Percentiles rank a stretch among this genome's conserved stretches.
phyloP scores from a whole-genome alignment of 2,113 vertebrate species.

The Podarcis cretensis region DNA sequence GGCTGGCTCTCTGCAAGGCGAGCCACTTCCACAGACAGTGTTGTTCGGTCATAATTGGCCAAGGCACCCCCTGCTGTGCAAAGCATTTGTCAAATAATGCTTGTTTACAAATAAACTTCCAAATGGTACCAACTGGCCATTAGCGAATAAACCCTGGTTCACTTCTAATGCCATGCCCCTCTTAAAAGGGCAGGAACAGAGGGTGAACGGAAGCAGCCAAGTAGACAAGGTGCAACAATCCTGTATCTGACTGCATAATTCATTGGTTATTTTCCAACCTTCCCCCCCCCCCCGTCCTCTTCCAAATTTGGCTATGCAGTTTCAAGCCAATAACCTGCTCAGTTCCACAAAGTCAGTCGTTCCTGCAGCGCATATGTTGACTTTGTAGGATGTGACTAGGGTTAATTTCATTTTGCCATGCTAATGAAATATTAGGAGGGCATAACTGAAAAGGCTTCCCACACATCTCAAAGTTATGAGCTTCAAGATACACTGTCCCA shows the following conservation, averaged over 20 bases:
- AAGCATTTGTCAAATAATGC: slow-evolving; percentile 72
- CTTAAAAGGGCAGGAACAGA: slow-evolving; percentile 37
- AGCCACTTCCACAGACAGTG: slow-evolving; percentile 66
- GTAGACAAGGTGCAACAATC: accelerated
- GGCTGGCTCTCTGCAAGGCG: slow-evolving; percentile 48
- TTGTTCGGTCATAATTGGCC: slow-evolving; percentile 63
- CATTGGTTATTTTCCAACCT: background rate
- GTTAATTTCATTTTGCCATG: background rate
- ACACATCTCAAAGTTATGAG: background rate
- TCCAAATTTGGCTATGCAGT: slow-evolving; percentile 3
- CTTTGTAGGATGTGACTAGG: background rate
- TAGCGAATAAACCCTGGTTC: slow-evolving; percentile 57
- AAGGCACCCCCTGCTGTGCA: slow-evolving; percentile 64
- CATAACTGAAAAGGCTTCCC: slow-evolving; percentile 4
- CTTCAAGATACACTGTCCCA: background rate
- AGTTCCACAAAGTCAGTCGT: background rate
- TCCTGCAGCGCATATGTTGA: background rate
- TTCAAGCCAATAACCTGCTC: background rate
- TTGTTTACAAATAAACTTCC: slow-evolving; percentile 79
- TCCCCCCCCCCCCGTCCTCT: background rate
- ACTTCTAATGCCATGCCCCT: slow-evolving; percentile 26
- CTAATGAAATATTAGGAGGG: background rate
- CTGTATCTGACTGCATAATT: slow-evolving; percentile 13
- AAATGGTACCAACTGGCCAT: slow-evolving; percentile 53
- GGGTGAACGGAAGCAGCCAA: slow-evolving; percentile 13